Base-by-base conservation (phyloP, 2,888 invertebrate genomes). In the Pachliopta kotzebuea region DNA sequence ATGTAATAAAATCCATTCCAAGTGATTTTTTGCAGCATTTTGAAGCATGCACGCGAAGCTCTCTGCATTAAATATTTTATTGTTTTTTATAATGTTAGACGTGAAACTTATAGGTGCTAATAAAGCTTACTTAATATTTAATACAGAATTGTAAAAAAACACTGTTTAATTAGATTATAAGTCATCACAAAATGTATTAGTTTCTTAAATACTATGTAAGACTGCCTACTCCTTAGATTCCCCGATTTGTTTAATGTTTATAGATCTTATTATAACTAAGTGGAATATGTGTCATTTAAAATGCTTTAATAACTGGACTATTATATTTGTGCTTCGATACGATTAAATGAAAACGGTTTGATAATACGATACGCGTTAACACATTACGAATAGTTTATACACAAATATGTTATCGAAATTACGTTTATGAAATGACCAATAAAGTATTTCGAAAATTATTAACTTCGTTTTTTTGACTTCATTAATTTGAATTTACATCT, bases 51-150 rank as follows among this genome's bases (percentile, higher is more conserved):
- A 21, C 45, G 26, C 29, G 20, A 57, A 57, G 63, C 63, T 63
- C 63, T 60, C 63, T 64, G 37, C 52, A 17, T 45, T 23, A 14
- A 53, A 52, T 63, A n/a, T 57, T 65, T 53, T 55, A 58, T 58
- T 37, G 54, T 2, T 31, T 59, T 56, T n/a, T 61, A 54, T 45
- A 31, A 53, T 11, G 60, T 60, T 60, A 61, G 56, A 42, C 55
- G n/a, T 58, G 57, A 65, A 65, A 65, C 65, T 20, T 63, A 81
- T 85, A 87, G 89, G 88, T 89, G 88, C 89, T 88, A 86, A 72
- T 76, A 81, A 78, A 74, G 83, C 83, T 86, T 88, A 86, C 86
- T 87, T 88, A 88, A 84, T 65, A 65, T 61, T 65, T 65, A 65
- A 53, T 53, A 56, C 21, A 52, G 20, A 29, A 60, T n/a, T 61